Conservation (phyloP, 2,888 invertebrate species). For the Tuberolachnus salignus region DNA sequence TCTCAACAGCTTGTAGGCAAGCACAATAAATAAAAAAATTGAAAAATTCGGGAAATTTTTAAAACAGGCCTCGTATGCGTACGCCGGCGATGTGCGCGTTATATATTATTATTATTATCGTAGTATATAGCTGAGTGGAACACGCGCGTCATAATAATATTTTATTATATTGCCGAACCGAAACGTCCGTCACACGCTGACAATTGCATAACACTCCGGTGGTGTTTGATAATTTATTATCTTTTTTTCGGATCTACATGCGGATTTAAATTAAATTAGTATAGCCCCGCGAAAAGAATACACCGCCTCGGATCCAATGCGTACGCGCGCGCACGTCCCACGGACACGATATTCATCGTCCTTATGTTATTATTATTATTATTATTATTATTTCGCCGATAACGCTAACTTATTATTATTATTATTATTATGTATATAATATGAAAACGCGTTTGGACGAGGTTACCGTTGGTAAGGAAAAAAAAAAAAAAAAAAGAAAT, state of each 20-base stretch:
- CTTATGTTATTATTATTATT: slow-evolving; percentile 4
- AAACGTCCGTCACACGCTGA: background rate
- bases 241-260: slow-evolving; percentile 12
- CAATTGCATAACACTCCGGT: background rate
- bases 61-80: too few species aligned
- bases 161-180: too few species aligned
- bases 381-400: slow-evolving; percentile 10
- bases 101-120: too few species aligned
- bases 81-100: too few species aligned
- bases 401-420: background rate
- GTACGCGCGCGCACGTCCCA: background rate
- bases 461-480: background rate
- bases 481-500: too few species aligned
- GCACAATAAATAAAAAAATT: too few species aligned
- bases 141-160: too few species aligned
- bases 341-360: slow-evolving; percentile 31
- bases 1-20: too few species aligned
- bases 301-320: background rate
- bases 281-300: background rate
- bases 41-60: too few species aligned
- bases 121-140: too few species aligned
- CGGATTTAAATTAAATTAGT: background rate
- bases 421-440: slow-evolving; percentile 12
- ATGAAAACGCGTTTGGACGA: background rate
- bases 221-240: background rate